A percentile compares a stretch with the other conserved stretches of the same genome.
Evolutionary conservation across 2,888 invertebrate species (phyloP).

Genomic region (Troides aeacus): DNA sequence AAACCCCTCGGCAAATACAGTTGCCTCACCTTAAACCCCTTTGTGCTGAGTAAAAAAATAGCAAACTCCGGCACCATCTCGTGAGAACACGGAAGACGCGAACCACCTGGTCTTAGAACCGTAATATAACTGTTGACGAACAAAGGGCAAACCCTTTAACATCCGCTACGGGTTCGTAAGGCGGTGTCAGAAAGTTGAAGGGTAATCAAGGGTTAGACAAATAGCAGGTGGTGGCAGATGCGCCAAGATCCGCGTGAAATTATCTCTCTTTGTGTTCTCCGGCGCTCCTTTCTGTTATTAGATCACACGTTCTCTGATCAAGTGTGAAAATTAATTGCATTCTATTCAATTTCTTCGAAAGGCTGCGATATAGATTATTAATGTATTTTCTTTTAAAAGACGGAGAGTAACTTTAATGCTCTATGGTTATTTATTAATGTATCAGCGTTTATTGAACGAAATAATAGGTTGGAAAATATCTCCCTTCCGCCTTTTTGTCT

Average conservation of each 20-base stretch:
- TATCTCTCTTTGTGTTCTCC: slow-evolving; percentile 54
- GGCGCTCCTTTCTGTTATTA: slow-evolving; percentile 39
- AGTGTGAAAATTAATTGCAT: slow-evolving; percentile 72
- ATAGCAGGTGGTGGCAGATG: slow-evolving; percentile 75
- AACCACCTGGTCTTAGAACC: slow-evolving; percentile 63
- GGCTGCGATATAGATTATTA: slow-evolving; percentile 33
- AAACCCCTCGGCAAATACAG: slow-evolving; percentile 45
- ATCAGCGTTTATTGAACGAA: too few relatives aligned
- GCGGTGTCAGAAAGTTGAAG: slow-evolving; percentile 50
- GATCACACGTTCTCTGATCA: slow-evolving; percentile 66
- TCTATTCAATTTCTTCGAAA: slow-evolving; percentile 46
- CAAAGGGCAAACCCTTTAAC: slow-evolving; percentile 66
- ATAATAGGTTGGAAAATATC: too few relatives aligned
- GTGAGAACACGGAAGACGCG: slow-evolving; percentile 69
- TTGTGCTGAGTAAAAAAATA: slow-evolving; percentile 37
- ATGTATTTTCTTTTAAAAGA: not conserved
- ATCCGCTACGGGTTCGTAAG: slow-evolving; percentile 58
- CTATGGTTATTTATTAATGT: too few relatives aligned
- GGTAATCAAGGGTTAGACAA: slow-evolving; percentile 64
- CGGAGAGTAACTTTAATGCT: not conserved
- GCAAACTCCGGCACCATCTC: slow-evolving; percentile 57
- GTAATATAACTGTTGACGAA: slow-evolving; percentile 66
- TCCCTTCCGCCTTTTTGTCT: too few relatives aligned
- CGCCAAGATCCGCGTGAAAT: slow-evolving; percentile 75
- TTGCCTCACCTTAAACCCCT: slow-evolving; percentile 53